Base-by-base conservation (phyloP, 2,888 invertebrate genomes). In the Bedellia somnulentella region DNA sequence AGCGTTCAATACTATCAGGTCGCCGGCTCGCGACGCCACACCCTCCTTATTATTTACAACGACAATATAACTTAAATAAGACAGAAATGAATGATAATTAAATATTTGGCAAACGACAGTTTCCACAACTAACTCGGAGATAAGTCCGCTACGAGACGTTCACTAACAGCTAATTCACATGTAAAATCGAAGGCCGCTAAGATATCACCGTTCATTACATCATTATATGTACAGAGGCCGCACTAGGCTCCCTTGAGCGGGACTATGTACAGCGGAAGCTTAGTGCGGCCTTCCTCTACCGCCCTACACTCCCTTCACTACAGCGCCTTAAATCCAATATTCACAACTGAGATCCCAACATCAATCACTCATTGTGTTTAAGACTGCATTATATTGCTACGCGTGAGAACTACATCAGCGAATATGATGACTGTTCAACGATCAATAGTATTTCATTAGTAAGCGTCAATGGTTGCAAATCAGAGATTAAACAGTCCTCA, bases 131-230 rank as follows among this genome's bases (percentile, higher is more conserved):
- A n/a, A n/a, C n/a, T n/a, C n/a, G n/a, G n/a, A n/a, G n/a, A n/a
- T n/a, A n/a, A n/a, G n/a, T n/a, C n/a, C n/a, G n/a, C n/a, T n/a
- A n/a, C n/a, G n/a, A n/a, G n/a, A n/a, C n/a, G n/a, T n/a, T n/a
- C 54, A 57, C 61, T 71, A 71, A 17, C 53, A 63, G 53, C 71
- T 71, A 73, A 62, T 68, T 70, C 70, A 73, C 68, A 71, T 68
- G 64, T 70, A 60, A 61, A 67, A 70, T 73, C 64, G 63, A 75
- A 75, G 75, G 75, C 75, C 75, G 75, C 75, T 73, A 73, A 61
- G 57, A 66, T 73, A 75, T 75, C 75, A 75, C 75, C 62, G 61
- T 68, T 71, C 63, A 67, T 67, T 71, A 68, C 54, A 49, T 53
- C 48, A 48, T 63, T 61, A 55, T 71, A 67, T 71, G 52, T 70